A percentile compares a stretch with the other conserved stretches of the same genome.
phyloP scores from a whole-genome alignment of 1,140 invertebrate species.

The Tribolium madens region DNA sequence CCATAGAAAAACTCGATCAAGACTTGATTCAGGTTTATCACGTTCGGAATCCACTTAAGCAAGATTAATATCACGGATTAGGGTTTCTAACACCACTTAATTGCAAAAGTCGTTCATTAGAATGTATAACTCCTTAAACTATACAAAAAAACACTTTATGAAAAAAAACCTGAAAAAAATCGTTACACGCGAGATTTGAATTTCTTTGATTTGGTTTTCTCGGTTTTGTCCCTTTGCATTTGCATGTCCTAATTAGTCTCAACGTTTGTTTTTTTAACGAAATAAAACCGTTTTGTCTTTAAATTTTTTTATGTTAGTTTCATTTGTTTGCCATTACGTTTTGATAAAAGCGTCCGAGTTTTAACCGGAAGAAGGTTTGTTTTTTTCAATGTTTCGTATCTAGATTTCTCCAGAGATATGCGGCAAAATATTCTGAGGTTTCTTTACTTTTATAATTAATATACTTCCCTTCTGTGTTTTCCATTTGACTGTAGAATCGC shows the following conservation, averaged over 20 bases:
- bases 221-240: neutral
- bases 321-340: neutral
- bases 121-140: neutral
- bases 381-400: slow-evolving; percentile 22
- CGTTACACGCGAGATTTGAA: neutral
- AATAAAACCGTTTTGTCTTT: neutral
- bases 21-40: neutral
- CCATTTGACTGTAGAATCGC: neutral
- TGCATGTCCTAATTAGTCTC: slow-evolving; percentile 15
- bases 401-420: slow-evolving; percentile 41
- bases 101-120: neutral
- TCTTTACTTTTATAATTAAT: slow-evolving; percentile 40
- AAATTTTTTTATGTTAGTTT: neutral
- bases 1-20: neutral
- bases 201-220: neutral
- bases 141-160: slow-evolving; percentile 1
- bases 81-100: neutral
- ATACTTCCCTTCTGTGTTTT: neutral
- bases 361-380: neutral
- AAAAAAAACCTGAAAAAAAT: slow-evolving; percentile 7
- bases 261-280: slow-evolving; percentile 15
- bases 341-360: slow-evolving; percentile 5
- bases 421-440: slow-evolving; percentile 12
- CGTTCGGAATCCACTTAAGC: neutral
- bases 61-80: neutral